These are phyloP conservation scores for Leptinotarsa haldemani DNA, from an alignment of 2,888 invertebrate genomes.

Conservation along the genomic window DNA sequence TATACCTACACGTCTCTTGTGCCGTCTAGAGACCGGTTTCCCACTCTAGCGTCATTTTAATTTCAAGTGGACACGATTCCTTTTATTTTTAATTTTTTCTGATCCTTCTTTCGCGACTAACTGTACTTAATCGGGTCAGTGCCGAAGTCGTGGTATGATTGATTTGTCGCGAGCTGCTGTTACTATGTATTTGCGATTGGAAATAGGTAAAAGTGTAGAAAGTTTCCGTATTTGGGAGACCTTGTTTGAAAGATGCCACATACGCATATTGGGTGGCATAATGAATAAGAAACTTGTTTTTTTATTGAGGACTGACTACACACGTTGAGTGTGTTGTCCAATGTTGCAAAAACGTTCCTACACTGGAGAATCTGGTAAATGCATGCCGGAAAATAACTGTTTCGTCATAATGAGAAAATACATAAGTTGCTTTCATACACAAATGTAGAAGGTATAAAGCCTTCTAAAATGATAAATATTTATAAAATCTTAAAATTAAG, in stretches of 20 bases:
- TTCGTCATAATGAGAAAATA: too few relatives aligned
- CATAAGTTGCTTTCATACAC: too few relatives aligned
- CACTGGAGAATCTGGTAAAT: too few relatives aligned
- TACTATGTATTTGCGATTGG: too few relatives aligned
- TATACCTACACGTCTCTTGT: slow-evolving; percentile 2
- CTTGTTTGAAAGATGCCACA: not conserved
- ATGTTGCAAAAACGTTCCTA: not conserved
- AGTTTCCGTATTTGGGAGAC: not conserved
- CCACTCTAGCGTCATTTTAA: slow-evolving; percentile 22
- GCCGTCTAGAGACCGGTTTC: slow-evolving; percentile 43
- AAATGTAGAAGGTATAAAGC: too few relatives aligned
- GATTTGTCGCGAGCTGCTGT: not conserved
- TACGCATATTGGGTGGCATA: not conserved
- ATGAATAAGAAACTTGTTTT: not conserved
- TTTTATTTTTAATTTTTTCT: slow-evolving; percentile 2
- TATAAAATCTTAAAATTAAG: too few relatives aligned
- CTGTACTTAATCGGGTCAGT: slow-evolving; percentile 5
- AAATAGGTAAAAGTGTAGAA: slow-evolving; percentile 11
- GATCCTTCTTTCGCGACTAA: not conserved
- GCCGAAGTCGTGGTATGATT: not conserved
- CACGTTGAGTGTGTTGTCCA: not conserved
- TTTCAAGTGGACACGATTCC: slow-evolving; percentile 1
- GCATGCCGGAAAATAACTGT: too few relatives aligned
- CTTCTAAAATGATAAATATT: too few relatives aligned
- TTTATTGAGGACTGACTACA: not conserved